Base-by-base conservation (phyloP, 30 jellyfish, hydroid and myxozoan species). In the Pseudorhiza aurosa region DNA sequence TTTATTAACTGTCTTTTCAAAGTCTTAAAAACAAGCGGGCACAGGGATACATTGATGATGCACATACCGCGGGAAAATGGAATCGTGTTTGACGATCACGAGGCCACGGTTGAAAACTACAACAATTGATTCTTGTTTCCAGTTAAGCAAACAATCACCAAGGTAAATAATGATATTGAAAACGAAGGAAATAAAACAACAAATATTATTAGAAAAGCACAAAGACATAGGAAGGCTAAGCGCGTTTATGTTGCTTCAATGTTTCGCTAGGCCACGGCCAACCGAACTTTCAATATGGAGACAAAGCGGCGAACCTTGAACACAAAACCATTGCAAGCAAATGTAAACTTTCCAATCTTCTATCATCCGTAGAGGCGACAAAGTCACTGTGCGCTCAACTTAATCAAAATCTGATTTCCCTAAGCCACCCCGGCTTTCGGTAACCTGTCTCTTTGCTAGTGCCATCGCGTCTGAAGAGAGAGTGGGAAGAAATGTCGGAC, bases 1-100 rank as follows among this genome's bases (percentile, higher is more conserved):
- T 47, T 70, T 47, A 70, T 70, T 70, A 44, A 44, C 53, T 53
- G 37, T 18, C 68, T 46, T 47, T 44, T 21, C 71, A 50, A 70
- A 53, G 53, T 44, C 69, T 50, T 36, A 47, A 53, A 70, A 70
- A 70, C 47, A 51, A 45, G 67, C 37, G 83, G 28, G 65, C 58
- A 33, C 56, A 27, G 47, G 83, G 67, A 12, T 36, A 70, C 49
- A 4, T 17, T 56, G 72, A 8, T 21, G 83, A 15, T 29, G 53
- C 18, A 5, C 10, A 12, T 14, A 72, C 86, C 86, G 86, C 86
- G 86, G 86, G 86, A 72, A 72, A 72, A 72, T 27, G 21, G 46
- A 18, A 18, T 22, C 19, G 43, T 72, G 72, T 72, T 72, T 72
- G 86, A 53, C 31, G 64, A 39, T 28, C 33, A n/a, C 7, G 86